phyloP scores from a whole-genome alignment of 2,113 vertebrate species.

The Myanophis thanlyinensis region DNA sequence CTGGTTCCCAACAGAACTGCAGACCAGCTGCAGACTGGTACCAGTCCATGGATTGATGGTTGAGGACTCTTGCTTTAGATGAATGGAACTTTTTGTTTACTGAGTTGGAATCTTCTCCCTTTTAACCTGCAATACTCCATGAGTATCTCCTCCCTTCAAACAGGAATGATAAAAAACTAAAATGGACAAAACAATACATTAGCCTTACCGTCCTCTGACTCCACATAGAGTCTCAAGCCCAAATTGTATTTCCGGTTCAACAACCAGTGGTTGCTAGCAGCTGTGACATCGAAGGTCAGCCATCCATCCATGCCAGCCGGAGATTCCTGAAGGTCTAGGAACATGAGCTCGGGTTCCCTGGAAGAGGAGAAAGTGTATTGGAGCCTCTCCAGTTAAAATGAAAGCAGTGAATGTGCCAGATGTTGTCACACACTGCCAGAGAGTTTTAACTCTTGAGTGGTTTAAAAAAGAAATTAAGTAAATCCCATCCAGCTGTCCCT shows the following conservation, averaged over 20 bases:
- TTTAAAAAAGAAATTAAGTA: not conserved
- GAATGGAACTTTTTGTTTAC: not conserved
- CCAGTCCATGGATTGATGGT: not conserved
- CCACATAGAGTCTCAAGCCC: conserved; percentile 89
- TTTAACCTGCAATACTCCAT: not conserved
- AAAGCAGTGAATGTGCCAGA: not conserved
- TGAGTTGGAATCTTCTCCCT: not conserved
- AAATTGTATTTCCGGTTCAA: conserved; percentile 80
- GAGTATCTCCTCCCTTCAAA: not conserved
- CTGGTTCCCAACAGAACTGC: not conserved
- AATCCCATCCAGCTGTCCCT: not conserved
- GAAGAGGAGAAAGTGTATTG: not conserved
- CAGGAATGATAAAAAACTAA: not conserved
- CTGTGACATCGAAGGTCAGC: conserved; percentile 91
- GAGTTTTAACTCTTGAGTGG: not conserved
- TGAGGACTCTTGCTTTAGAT: not conserved
- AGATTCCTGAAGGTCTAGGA: conserved; percentile 90
- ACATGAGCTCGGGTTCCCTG: conserved; percentile 89
- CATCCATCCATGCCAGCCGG: conserved; percentile 86
- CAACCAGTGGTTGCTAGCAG: conserved; percentile 88
- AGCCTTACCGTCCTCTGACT: conserved; percentile 85
- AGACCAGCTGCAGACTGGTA: not conserved
- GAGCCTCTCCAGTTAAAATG: not conserved
- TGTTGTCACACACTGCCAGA: not conserved
- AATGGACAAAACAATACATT: not conserved